These are phyloP conservation scores for Drosophila kurseongensis DNA, from an alignment of 1,140 invertebrate genomes.

Conservation along the genomic window DNA sequence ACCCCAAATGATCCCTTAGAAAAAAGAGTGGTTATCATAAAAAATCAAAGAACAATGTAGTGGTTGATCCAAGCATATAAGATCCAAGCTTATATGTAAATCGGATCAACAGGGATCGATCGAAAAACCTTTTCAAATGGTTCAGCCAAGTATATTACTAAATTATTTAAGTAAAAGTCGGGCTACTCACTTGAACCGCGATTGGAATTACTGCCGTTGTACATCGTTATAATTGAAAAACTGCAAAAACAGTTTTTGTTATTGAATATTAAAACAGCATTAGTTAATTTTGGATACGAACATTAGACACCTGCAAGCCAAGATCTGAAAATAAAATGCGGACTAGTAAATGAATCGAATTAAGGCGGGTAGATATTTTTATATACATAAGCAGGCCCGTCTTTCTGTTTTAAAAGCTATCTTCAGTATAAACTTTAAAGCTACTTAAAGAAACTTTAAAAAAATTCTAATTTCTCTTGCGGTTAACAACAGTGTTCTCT, in stretches of 20 bases:
- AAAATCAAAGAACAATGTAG: slow-evolving; percentile 6
- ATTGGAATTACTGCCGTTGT: not conserved
- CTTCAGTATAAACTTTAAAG: too few species aligned
- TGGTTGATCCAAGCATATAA: not conserved
- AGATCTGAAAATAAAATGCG: too few species aligned
- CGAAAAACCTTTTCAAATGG: not conserved
- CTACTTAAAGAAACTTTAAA: too few species aligned
- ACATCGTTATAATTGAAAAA: not conserved
- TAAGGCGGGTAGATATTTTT: not conserved
- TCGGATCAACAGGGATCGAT: slow-evolving; percentile 12
- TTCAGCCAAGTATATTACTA: not conserved
- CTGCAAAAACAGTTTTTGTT: not conserved
- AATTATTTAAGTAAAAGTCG: not conserved
- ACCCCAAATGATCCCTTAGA: not conserved
- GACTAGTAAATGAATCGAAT: not conserved
- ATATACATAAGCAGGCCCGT: too few species aligned
- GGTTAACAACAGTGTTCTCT: too few species aligned
- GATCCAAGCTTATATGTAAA: slow-evolving; percentile 10
- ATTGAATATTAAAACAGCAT: not conserved
- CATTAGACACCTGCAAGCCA: too few species aligned
- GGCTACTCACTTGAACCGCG: not conserved
- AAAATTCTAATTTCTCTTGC: too few species aligned
- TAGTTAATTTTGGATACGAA: too few species aligned
- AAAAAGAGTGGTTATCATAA: slow-evolving; percentile 9
- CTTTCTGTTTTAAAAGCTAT: too few species aligned